These are phyloP conservation scores for Plutomurus gul DNA, from an alignment of 1,140 invertebrate genomes.

Conservation along the genomic window DNA sequence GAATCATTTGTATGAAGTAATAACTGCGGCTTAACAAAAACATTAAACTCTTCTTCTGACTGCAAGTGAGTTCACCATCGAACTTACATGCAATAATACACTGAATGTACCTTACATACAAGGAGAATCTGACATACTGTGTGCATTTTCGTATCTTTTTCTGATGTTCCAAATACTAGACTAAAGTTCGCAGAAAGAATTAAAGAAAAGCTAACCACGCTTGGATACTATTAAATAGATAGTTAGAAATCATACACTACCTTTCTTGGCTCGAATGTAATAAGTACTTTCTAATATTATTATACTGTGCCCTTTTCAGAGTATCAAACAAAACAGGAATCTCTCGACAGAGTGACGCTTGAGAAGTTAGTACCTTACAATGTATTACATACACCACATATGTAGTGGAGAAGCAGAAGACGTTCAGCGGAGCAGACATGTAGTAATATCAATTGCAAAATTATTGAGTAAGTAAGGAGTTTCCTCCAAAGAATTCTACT, in stretches of 20 bases:
- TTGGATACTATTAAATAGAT: not conserved
- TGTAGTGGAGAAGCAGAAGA: too few relatives aligned
- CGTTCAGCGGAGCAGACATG: too few relatives aligned
- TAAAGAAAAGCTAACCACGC: not conserved
- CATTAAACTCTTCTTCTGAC: not conserved
- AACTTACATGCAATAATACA: too few relatives aligned
- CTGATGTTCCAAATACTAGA: not conserved
- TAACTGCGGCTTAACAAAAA: slow-evolving; percentile 14
- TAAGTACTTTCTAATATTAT: slow-evolving; percentile 28
- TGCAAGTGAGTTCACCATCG: too few relatives aligned
- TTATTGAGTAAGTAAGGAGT: not conserved
- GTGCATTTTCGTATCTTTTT: not conserved
- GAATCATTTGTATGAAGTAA: slow-evolving; percentile 28
- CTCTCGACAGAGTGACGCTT: too few relatives aligned
- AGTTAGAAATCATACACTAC: slow-evolving; percentile 17
- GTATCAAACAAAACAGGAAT: slow-evolving; percentile 11
- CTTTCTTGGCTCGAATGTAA: slow-evolving; percentile 15
- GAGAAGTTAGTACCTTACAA: too few relatives aligned
- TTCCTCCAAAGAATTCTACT: not conserved
- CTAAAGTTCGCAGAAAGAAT: not conserved
- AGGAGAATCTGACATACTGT: not conserved
- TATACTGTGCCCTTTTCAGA: not conserved
- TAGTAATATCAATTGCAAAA: not conserved
- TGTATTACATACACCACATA: too few relatives aligned
- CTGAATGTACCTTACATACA: too few relatives aligned